Base-by-base conservation (phyloP, 2,888 invertebrate species). In the Clepsis dumicolana region DNA sequence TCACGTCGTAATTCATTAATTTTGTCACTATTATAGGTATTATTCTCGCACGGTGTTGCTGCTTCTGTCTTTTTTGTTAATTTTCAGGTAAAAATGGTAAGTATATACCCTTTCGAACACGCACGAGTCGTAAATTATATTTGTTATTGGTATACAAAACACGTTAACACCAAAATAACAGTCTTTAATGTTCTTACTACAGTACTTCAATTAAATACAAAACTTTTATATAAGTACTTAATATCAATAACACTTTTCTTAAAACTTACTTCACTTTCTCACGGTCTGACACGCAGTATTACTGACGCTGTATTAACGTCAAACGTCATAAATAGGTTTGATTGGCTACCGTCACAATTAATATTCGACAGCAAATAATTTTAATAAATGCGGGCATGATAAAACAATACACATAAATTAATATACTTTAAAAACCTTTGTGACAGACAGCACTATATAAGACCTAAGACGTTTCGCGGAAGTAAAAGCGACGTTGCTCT, bases 31-130 rank as follows among this genome's bases (percentile, higher is more conserved):
- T 70, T 74, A 70, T 75, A n/a, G n/a, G n/a, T 73, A 72, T 72
- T 71, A 70, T 74, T 75, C 59, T 75, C 70, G 75, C 82, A 80
- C 77, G 72, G 73, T 75, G 63, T 77, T 74, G 82, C 82, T 70
- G 86, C 86, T 86, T 85, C 80, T 74, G 71, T 76, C 70, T 74
- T 80, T 73, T 54, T 65, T 48, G 71, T 73, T 73, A 48, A 59
- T 61, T 73, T 24, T 68, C 57, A 62, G 64, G 64, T 64, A 38
- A 44, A n/a, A 52, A 57, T 53, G 68, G 77, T 77, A 72, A 73
- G 72, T 75, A 48, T 57, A 27, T 21, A n/a, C n/a, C n/a, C n/a
- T n/a, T n/a, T n/a, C n/a, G n/a, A 14, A n/a, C 14, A 38, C n/a
- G 38, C 2, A n/a, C n/a, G n/a, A n/a, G n/a, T 38, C 38, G 3